Base-by-base conservation (phyloP, 2,888 invertebrate species). In the Timandra comae region DNA sequence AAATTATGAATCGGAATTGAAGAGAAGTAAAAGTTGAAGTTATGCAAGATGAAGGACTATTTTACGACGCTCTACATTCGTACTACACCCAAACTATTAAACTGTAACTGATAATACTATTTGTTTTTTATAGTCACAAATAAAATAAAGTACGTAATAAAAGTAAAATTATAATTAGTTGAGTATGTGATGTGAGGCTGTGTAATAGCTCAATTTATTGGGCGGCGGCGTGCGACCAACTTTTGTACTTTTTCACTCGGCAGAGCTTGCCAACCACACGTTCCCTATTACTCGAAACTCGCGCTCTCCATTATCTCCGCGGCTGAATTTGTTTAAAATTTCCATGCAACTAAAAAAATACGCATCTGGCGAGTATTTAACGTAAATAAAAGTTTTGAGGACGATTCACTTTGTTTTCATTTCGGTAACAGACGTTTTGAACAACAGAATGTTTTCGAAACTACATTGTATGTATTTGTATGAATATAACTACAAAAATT, bases 201-300 rank as follows among this genome's bases (percentile, higher is more conserved):
- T 16, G 16, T 53, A 46, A 47, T 43, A 47, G 49, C 48, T 52
- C 53, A 53, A 61, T 68, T 63, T 70, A 64, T 65, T 49, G 53
- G 52, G 48, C 41, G 51, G 43, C 50, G 35, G 32, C 42, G 29
- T 38, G 52, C 55, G 56, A 56, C 63, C 63, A 84, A 84, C 80
- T 84, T 82, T 79, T 64, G 64, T 64, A 79, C 76, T 82, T 82
- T 79, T 81, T 84, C 79, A 82, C 64, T 60, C 61, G 50, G 58
- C 64, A 38, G 61, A 59, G 73, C 69, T 69, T 80, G 82, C 78
- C 84, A 82, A 56, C 73, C 75, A 67, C 84, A 80, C 75, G 74
- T 67, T 63, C 71, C 65, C 71, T 73, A 77, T 76, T 73, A 74
- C 75, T 65, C 72, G 63, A 71, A 81, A 80, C 79, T 78, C 75